Base-by-base conservation (phyloP, 2,888 invertebrate species). In the Synanthedon formicaeformis region DNA sequence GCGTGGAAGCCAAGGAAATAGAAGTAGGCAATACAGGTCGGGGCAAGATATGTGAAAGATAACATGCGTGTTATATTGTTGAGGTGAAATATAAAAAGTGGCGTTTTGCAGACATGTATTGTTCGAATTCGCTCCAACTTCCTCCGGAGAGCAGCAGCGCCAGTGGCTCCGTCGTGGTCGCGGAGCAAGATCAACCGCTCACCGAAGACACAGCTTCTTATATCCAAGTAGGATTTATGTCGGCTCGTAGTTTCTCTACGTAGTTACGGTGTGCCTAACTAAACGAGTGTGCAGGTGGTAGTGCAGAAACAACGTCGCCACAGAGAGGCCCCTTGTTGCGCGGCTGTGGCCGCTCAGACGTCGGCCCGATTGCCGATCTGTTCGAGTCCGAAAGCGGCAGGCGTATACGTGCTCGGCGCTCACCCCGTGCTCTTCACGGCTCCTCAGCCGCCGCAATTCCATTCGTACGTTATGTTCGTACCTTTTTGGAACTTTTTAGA, bases 1-100 rank as follows among this genome's bases (percentile, higher is more conserved):
- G 75, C 40, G 73, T 74, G 1, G 71, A 75, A 57, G 73, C 68
- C 8, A 72, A 63, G 53, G 69, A 71, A 56, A 54, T 59, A 1
- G 71, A 71, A 48, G 55, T 65, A 12, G 62, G 60, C 2, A 64
- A 63, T n/a, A 51, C 54, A 41, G 60, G 41, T 48, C 50, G 61
- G 34, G 62, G 10, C 48, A 41, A 52, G 27, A 14, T 8, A 16
- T 14, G 27, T 23, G 49, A 41, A 50, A 45, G 13, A 16, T 14
- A 18, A 51, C 11, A 41, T 50, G 51, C 51, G 50, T 23, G n/a
- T 5, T 5, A 8, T 50, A 10, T 1, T 12, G 16, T 40, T 14
- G 12, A 3, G 12, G 40, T 51, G 23, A 12, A 5, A 40, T 34
- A 23, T 56, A 34, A 34, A n/a, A 34, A 34, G 34, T 34, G 34